Evolutionary conservation across 2,797 vertebrate species (phyloP).

Genomic region (Eulemur rubriventer): DNA sequence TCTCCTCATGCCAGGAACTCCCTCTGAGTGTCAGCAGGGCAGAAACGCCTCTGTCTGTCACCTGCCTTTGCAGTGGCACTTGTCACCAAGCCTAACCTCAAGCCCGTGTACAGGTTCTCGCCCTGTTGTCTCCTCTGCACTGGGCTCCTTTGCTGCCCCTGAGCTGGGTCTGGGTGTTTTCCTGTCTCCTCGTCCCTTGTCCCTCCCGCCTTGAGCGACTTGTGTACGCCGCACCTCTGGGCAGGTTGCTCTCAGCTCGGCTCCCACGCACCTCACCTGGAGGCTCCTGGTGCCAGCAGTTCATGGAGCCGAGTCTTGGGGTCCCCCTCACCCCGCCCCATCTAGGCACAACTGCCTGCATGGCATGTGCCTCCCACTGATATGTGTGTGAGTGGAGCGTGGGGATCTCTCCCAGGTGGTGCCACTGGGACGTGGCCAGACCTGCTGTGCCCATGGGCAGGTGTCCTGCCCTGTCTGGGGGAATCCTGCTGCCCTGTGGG

Average conservation of each 20-base stretch:
- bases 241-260: neutral
- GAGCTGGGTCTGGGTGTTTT: neutral
- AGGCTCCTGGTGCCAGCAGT: neutral
- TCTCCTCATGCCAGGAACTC: neutral
- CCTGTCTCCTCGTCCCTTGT: neutral
- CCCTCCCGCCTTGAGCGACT: neutral
- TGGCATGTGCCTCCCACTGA: neutral
- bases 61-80: neutral
- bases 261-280: neutral
- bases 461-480: neutral
- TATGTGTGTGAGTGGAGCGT: neutral
- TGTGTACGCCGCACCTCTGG: no score
- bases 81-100: neutral
- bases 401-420: neutral
- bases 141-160: neutral
- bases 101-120: neutral
- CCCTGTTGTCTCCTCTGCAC: neutral
- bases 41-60: neutral
- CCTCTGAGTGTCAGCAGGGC: neutral
- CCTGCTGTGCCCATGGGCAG: neutral
- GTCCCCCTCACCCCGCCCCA: neutral
- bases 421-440: neutral
- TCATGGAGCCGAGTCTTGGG: neutral
- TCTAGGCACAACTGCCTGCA: neutral
- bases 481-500: no score